phyloP scores from a whole-genome alignment of 1,140 invertebrate species.

The Sesamia nonagrioides region DNA sequence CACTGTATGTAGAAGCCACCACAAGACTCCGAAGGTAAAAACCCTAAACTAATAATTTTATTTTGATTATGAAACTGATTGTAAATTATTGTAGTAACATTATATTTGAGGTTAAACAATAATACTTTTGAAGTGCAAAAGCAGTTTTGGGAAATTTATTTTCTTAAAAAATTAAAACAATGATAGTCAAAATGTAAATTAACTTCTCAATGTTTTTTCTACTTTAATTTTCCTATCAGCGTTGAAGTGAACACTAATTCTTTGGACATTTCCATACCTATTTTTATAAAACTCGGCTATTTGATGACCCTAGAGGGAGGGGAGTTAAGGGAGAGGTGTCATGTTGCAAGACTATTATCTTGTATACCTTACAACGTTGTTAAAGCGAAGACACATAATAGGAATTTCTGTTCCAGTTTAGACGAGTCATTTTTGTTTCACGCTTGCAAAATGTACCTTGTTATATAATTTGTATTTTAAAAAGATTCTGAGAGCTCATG shows the following conservation, averaged over 20 bases:
- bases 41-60: too few relatives aligned
- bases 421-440: conserved; percentile 21
- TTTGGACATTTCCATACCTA: not conserved
- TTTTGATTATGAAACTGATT: too few relatives aligned
- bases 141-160: too few relatives aligned
- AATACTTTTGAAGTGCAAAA: too few relatives aligned
- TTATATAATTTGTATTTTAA: not conserved
- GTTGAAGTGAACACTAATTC: not conserved
- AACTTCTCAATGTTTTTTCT: not conserved
- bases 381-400: conserved; percentile 37
- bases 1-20: too few relatives aligned
- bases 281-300: not conserved
- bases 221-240: not conserved
- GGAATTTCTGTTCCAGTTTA: conserved; percentile 31
- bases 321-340: conserved; percentile 21
- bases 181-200: too few relatives aligned
- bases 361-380: conserved; percentile 39
- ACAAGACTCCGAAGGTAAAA: too few relatives aligned
- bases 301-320: conserved; percentile 5
- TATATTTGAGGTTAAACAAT: too few relatives aligned
- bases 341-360: conserved; percentile 45
- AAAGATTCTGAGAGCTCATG: not conserved
- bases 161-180: too few relatives aligned
- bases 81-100: too few relatives aligned
- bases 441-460: conserved; percentile 6